phyloP scores from a whole-genome alignment of 2,113 vertebrate species.

The Phyllostomus discolor region DNA sequence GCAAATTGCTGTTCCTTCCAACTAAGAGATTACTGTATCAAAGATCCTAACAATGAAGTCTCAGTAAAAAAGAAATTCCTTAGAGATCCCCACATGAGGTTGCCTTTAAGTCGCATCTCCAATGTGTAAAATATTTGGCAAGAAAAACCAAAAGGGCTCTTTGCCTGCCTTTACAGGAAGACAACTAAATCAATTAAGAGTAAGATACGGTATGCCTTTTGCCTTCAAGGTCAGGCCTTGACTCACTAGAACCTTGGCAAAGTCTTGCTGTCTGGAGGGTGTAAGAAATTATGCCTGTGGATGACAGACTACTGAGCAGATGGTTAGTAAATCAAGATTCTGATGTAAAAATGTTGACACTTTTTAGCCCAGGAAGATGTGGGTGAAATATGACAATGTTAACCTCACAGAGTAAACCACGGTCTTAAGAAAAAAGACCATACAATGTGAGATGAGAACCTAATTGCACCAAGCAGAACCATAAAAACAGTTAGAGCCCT shows the following conservation, averaged over 20 bases:
- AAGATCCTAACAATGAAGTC: conserved; percentile 7
- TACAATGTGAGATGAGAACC: neutral
- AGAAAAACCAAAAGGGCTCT: conserved; percentile 33
- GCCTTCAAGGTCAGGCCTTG: conserved; percentile 81
- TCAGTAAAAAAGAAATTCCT: conserved; percentile 59
- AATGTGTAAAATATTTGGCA: conserved; percentile 8
- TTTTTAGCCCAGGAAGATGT: conserved; percentile 75
- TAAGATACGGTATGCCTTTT: conserved; percentile 69
- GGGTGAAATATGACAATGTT: conserved; percentile 76
- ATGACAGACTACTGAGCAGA: conserved; percentile 83
- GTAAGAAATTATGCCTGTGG: conserved; percentile 78
- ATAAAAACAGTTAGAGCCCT: neutral
- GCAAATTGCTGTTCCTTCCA: neutral
- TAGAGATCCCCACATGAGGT: neutral
- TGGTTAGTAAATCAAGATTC: conserved; percentile 83
- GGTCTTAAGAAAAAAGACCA: conserved; percentile 18
- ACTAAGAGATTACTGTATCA: neutral
- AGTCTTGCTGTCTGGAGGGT: conserved; percentile 76
- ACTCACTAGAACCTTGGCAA: conserved; percentile 79
- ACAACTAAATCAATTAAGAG: conserved; percentile 74
- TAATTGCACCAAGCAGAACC: neutral
- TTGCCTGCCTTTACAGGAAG: conserved; percentile 56
- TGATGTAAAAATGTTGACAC: conserved; percentile 78
- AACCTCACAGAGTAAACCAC: conserved; percentile 53
- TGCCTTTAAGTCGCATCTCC: conserved; percentile 34